Percentiles rank a stretch among this genome's conserved stretches.
Conservation (phyloP, 2,888 invertebrate genomes). For the Pegoplata infirma region DNA sequence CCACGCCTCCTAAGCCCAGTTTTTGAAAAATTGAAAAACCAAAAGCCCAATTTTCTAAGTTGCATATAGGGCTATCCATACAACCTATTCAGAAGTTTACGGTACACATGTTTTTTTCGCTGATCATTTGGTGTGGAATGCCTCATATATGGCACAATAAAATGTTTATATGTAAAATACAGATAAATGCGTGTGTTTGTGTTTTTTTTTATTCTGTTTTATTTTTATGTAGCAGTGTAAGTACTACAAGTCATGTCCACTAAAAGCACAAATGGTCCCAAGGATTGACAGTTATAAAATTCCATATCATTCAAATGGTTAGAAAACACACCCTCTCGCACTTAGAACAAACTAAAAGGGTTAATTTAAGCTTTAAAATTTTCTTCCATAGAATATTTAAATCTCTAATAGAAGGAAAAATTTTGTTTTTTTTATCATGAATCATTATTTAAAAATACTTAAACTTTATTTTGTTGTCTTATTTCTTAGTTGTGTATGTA, state of each 20-base stretch:
- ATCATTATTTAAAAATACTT: conserved; percentile 31
- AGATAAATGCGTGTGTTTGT: neutral
- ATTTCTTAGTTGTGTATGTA: neutral
- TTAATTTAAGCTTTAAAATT: conserved; percentile 53
- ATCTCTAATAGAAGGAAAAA: neutral
- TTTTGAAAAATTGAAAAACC: too few species aligned
- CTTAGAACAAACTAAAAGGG: conserved; percentile 43
- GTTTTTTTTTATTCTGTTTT: neutral
- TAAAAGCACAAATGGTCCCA: conserved; percentile 60
- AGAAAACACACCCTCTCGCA: conserved; percentile 1
- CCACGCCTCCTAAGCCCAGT: too few species aligned
- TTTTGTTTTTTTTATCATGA: neutral
- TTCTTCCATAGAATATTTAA: conserved; percentile 31
- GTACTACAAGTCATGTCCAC: conserved; percentile 55
- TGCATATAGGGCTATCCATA: too few species aligned
- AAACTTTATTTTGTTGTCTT: neutral
- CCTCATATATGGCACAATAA: too few species aligned
- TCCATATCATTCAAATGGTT: conserved; percentile 21
- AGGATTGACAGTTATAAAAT: conserved; percentile 55
- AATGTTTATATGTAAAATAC: neutral
- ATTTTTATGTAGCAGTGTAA: neutral
- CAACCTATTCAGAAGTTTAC: too few species aligned
- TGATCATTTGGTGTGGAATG: too few species aligned
- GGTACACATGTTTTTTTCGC: too few species aligned
- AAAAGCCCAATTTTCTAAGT: too few species aligned